A percentile compares a stretch with the other conserved stretches of the same genome.
These are phyloP conservation scores for Sinhomidia bicolor DNA, from an alignment of 2,888 invertebrate genomes.

Conservation along the genomic window DNA sequence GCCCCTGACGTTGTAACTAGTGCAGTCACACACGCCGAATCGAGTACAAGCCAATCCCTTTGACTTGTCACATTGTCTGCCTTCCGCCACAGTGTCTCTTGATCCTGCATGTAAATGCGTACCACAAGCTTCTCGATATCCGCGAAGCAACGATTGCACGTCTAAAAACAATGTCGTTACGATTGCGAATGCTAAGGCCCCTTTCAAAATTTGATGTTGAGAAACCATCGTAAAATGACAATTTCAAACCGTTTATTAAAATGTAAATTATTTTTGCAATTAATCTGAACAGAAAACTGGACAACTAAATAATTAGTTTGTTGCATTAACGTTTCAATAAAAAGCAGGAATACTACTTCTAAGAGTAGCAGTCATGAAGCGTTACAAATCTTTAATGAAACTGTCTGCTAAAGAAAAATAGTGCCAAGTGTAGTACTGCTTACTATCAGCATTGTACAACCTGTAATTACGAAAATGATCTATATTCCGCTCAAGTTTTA, in stretches of 20 bases:
- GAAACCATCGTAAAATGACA: background rate
- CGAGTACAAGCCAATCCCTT: slow-evolving; percentile 37
- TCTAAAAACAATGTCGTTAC: background rate
- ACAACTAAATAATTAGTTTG: too few species aligned
- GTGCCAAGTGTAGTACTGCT: too few species aligned
- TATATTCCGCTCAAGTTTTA: background rate
- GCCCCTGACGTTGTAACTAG: background rate
- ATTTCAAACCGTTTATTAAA: background rate
- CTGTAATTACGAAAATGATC: background rate
- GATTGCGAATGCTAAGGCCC: background rate
- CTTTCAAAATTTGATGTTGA: background rate
- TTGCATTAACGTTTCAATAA: too few species aligned
- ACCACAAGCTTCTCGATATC: slow-evolving; percentile 61
- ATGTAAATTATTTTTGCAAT: background rate
- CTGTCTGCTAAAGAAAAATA: too few species aligned
- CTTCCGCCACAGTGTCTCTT: slow-evolving; percentile 46
- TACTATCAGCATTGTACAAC: too few species aligned
- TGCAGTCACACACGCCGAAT: slow-evolving; percentile 51
- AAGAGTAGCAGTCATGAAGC: too few species aligned
- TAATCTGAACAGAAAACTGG: too few species aligned
- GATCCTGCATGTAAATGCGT: slow-evolving; percentile 39
- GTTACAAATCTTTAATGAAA: too few species aligned
- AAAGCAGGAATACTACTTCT: too few species aligned
- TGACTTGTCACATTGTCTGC: slow-evolving; percentile 51
- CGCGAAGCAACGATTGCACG: background rate